Base-by-base conservation (phyloP, 2,797 vertebrate species). In the Amphiprion clarkii region DNA sequence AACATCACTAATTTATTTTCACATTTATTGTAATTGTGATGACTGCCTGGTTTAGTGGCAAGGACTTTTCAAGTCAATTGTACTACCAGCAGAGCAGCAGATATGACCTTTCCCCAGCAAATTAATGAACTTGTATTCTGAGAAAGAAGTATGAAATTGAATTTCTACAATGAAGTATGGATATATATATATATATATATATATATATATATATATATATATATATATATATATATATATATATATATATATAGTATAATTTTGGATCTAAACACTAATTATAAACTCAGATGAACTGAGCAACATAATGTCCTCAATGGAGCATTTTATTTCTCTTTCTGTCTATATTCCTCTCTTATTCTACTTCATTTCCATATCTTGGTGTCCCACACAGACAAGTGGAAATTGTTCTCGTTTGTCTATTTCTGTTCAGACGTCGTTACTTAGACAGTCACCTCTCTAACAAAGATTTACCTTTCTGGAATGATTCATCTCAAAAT, bases 381-480 rank as follows among this genome's bases (percentile, higher is more conserved):
- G 5, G 16, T 1, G 11, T 57, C 29, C 23, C 51, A 21, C 33
- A 49, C 46, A 70, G 52, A 49, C 19, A 80, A 78, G 48, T 0
- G 0, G 60, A 54, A 29, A 59, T 46, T 54, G 72, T 60, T 67
- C 67, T 77, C 68, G 51, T 73, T 52, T 78, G 71, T 49, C 44
- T 84, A 67, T 76, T 85, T 74, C 71, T 74, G 79, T 84, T 82
- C 78, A 68, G 62, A 66, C n/a, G 36, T 33, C 19, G 40, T 55
- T 44, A 29, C 51, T 81, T 40, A 67, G 65, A 81, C 67, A 61
- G 53, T 81, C 73, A 60, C 82, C 60, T 82, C 73, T 59, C 64
- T 67, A 23, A 56, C 53, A 42, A 12, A 12, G 46, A 71, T 57
- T 75, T 54, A 67, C 58, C 46, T 58, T 42, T 61, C 63, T 49